Evolutionary conservation across 2,113 vertebrate genomes (phyloP), one percentile per base, ranked within the genome.

Genomic region (Pedionomus torquatus): DNA sequence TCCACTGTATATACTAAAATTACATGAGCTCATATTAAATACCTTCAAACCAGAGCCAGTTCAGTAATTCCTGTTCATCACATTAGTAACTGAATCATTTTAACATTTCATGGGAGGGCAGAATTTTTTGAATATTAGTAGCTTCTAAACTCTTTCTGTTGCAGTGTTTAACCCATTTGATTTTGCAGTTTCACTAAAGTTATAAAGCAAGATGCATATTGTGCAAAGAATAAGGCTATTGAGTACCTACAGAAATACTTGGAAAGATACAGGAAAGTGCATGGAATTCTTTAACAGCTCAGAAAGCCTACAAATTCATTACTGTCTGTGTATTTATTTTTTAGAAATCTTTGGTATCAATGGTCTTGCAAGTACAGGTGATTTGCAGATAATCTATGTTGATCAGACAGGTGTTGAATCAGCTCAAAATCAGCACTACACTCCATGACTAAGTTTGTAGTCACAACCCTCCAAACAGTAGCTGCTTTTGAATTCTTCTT

Each of bases 121-220:
- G 61, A 65, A 21, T 64, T 66, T 90, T 90, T 60, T 78, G 4
- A 65, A 66, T 19, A 87, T 8, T 44, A 57, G 14, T 48, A 65
- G 9, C 10, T 87, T 82, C 16, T 35, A 87, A 41, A 54, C 33
- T 75, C 21, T 89, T 84, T 71, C 37, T 71, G 26, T 83, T 61
- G 8, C 4, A 89, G 43, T 55, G 23, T 78, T 70, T 89, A 81
- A 55, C n/a, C 54, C 2, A 33, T 57, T 49, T 68, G 48, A 65
- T 33, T 91, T 78, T 81, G 4, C 19, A n/a, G 24, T 81, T 91
- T 80, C 30, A 17, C 30, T 52, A 33, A 46, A 43, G 33, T 68
- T 66, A 12, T 81, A 49, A 31, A 5, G 3, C 0, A 0, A 90
- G 13, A 41, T 55, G 7, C 3, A 10, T 84, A 48, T 39, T 5